phyloP scores from a whole-genome alignment of 2,113 vertebrate species.

The Cryptomyrus ogoouensis region DNA sequence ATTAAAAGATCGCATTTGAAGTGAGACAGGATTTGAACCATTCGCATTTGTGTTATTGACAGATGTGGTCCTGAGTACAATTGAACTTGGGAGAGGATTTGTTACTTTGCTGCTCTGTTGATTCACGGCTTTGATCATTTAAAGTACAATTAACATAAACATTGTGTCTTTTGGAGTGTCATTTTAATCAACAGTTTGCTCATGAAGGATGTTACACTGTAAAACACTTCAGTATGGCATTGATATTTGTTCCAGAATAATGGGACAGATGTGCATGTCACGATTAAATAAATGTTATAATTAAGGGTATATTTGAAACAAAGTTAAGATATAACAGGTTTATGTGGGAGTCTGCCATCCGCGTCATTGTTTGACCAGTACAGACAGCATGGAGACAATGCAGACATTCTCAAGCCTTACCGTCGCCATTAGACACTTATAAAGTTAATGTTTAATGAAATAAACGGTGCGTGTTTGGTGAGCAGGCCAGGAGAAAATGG shows the following conservation, averaged over 20 bases:
- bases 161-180: neutral
- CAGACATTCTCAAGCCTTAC: neutral
- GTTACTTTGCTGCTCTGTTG: neutral
- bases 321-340: neutral
- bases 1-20: neutral
- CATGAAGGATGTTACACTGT: neutral
- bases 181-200: neutral
- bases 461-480: neutral
- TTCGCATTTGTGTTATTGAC: neutral
- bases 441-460: constrained; percentile 1
- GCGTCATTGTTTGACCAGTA: neutral
- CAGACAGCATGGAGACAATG: neutral
- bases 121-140: neutral
- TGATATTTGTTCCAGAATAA: neutral
- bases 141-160: neutral
- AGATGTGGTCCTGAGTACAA: neutral
- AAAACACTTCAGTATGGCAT: neutral
- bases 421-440: neutral
- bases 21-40: neutral
- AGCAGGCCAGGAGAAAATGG: neutral
- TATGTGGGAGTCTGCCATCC: neutral
- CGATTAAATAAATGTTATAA: neutral
- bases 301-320: neutral
- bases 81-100: neutral
- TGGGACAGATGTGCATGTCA: neutral